Evolutionary conservation across 2,113 vertebrate genomes (phyloP), one percentile per base, ranked within the genome.

Genomic region (Pyxicephalus adspersus): DNA sequence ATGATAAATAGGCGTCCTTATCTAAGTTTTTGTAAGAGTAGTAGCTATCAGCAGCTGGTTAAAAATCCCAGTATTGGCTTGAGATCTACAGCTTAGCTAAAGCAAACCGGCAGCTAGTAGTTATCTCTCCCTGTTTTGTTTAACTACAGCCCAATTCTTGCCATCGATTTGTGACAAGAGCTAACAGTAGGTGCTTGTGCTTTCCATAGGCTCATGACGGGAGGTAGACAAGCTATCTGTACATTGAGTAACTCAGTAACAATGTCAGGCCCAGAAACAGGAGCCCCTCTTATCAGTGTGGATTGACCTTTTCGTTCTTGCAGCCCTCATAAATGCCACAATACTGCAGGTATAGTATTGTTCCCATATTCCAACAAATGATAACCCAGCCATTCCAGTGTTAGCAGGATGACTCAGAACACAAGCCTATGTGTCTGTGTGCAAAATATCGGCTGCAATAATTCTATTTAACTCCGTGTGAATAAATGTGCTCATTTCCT

Each of bases 141-240:
- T 82, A 31, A 57, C 70, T 82, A 82, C 70, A 75, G 63, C 70
- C 71, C 63, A 82, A 82, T 82, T 58, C 61, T 82, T 75, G 70
- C 45, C 72, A 82, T 82, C 60, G 71, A 82, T 82, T 64, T 66
- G 70, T 58, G 45, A 54, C 70, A 58, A 82, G 52, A 82, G 68
- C 70, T 82, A 82, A 82, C 71, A 81, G 70, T 66, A 64, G 70
- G 70, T 64, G 71, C 71, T 75, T 82, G 80, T 82, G 50, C 61
- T 74, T 82, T 63, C 54, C 80, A 82, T 82, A 64, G 71, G 64
- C 60, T 25, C 52, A n/a, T 54, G 68, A 65, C 3, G 51, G 26
- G 38, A 63, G 66, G 66, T 55, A 70, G 64, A 72, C 66, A 71
- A 71, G 67, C 51, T 81, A 73, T 64, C 79, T 81, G 58, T 55